A percentile compares a stretch with the other conserved stretches of the same genome.
Conservation (phyloP, 2,888 invertebrate species). For the Platerodrilus igneus region DNA sequence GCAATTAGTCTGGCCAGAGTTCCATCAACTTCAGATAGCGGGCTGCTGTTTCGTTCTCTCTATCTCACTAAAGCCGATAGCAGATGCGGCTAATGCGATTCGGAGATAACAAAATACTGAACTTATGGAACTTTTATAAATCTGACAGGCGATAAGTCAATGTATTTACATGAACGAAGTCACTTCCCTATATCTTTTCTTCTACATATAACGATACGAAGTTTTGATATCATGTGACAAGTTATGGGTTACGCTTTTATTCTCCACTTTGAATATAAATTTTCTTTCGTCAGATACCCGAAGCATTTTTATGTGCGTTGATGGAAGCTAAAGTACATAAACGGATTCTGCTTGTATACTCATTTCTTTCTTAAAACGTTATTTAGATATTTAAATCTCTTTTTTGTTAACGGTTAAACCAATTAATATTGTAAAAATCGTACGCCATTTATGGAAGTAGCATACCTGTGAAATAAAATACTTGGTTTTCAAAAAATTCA, state of each 20-base stretch:
- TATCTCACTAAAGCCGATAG: conserved; percentile 33
- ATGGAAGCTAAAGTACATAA: no score
- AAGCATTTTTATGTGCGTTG: no score
- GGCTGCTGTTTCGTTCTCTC: conserved; percentile 26
- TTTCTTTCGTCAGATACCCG: no score
- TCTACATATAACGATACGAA: conserved; percentile 18
- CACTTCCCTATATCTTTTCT: conserved; percentile 31
- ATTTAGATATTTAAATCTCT: no score
- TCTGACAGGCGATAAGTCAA: conserved; percentile 42
- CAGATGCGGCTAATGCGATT: conserved; percentile 41
- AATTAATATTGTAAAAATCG: no score
- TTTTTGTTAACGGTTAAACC: no score
- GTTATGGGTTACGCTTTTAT: conserved; percentile 24
- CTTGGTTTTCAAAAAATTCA: no score
- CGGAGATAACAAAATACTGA: conserved; percentile 40
- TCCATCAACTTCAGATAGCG: conserved; percentile 32
- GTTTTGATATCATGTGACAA: conserved; percentile 23
- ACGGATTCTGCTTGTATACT: no score
- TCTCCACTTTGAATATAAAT: conserved; percentile 16
- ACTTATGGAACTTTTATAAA: conserved; percentile 40
- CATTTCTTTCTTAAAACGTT: no score
- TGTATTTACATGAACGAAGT: conserved; percentile 38
- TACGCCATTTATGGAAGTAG: no score
- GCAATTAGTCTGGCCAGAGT: conserved; percentile 33
- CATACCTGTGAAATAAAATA: no score